phyloP scores from a whole-genome alignment of 2,797 vertebrate genomes.

The Jordanella pulchra region DNA sequence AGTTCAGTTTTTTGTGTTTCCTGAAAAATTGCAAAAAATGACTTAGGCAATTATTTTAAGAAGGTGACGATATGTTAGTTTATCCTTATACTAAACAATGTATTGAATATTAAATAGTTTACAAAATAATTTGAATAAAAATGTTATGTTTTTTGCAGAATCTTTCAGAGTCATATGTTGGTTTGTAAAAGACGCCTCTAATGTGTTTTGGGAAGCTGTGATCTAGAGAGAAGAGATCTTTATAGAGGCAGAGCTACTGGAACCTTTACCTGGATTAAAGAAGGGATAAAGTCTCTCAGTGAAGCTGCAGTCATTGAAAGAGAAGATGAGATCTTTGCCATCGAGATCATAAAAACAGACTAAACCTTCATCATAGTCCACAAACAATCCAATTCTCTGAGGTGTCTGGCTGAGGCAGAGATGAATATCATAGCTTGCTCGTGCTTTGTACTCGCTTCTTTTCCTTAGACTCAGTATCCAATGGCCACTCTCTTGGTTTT shows the following conservation, averaged over 20 bases:
- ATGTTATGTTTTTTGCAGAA: too few relatives aligned
- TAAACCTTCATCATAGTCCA: slow-evolving; percentile 1
- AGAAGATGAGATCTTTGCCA: background rate
- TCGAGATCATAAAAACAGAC: background rate
- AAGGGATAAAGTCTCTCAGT: slow-evolving; percentile 3
- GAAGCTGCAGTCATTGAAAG: background rate
- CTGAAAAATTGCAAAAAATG: too few relatives aligned
- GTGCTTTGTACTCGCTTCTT: background rate
- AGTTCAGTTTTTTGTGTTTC: too few relatives aligned
- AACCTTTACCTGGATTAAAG: background rate
- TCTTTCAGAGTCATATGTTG: too few relatives aligned
- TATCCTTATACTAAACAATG: too few relatives aligned
- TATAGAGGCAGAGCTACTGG: background rate
- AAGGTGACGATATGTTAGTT: too few relatives aligned
- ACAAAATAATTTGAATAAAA: too few relatives aligned
- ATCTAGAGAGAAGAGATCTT: background rate
- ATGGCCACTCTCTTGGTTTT: background rate
- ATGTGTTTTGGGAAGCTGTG: too few relatives aligned
- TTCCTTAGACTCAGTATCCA: background rate
- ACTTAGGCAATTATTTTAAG: too few relatives aligned
- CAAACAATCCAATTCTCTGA: background rate
- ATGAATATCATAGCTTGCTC: too few relatives aligned
- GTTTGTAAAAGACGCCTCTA: too few relatives aligned
- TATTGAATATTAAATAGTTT: too few relatives aligned
- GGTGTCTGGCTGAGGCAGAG: background rate